Evolutionary conservation across 2,888 invertebrate genomes (phyloP).

Genomic region (Sinopyrophorus schimmeli): DNA sequence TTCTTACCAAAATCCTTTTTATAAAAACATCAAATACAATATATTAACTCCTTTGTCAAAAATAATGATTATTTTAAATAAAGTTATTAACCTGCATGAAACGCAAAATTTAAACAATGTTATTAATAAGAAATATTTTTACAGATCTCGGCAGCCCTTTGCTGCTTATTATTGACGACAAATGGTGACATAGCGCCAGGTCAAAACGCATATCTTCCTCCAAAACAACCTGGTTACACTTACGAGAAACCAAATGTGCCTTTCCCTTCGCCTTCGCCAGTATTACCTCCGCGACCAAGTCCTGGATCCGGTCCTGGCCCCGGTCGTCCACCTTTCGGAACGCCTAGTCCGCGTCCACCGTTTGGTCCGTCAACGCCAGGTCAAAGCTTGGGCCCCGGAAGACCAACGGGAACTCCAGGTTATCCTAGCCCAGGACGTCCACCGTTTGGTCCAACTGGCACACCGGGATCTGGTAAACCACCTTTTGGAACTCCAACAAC

Average conservation of each 20-base stretch:
- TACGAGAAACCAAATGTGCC: constrained; percentile 75
- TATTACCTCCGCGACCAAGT: constrained; percentile 35
- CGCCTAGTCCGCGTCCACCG: neutral
- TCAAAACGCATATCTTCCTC: constrained; percentile 76
- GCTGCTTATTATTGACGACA: constrained; percentile 56
- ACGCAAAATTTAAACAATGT: too few species aligned
- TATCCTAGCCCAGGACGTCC: too few species aligned
- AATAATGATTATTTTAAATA: too few species aligned
- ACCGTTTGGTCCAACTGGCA: neutral
- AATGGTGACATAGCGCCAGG: constrained; percentile 63
- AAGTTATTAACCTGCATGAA: too few species aligned
- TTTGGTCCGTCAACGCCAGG: constrained; percentile 4
- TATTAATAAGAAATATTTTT: too few species aligned
- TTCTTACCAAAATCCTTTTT: too few species aligned
- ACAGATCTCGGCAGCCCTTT: constrained; percentile 60
- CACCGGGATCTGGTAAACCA: too few species aligned
- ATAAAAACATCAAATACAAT: too few species aligned
- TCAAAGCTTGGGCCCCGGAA: constrained; percentile 6
- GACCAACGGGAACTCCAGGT: too few species aligned
- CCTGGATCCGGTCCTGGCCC: constrained; percentile 1
- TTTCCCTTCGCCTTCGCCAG: constrained; percentile 51
- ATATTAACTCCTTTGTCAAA: too few species aligned
- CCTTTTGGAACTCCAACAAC: constrained; percentile 7
- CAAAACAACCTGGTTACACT: constrained; percentile 71
- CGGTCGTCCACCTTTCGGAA: constrained; percentile 1